Evolutionary conservation across 35 echinoderm and acorn worm species (phyloP).

Genomic region (Hemicentrotus pulcherrimus): DNA sequence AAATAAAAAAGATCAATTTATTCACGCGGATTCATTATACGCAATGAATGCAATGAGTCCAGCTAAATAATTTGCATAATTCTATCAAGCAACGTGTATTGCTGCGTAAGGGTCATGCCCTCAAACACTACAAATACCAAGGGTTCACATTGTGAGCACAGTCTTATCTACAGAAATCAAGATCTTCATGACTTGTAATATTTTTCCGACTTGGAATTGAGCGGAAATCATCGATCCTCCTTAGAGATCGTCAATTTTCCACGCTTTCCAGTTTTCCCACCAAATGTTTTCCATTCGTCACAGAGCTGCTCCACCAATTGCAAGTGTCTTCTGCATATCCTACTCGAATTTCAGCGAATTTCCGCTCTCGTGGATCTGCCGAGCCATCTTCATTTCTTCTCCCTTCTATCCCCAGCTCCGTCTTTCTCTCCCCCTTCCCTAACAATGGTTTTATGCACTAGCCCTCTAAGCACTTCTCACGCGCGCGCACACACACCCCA

Average conservation of each 20-base stretch:
- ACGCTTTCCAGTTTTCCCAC: slow-evolving; percentile 25
- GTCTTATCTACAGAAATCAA: background rate
- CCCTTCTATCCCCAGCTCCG: background rate
- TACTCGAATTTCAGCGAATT: slow-evolving; percentile 48
- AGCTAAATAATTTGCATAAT: background rate
- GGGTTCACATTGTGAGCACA: background rate
- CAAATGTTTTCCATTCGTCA: slow-evolving; percentile 41
- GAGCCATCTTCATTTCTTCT: slow-evolving; percentile 30
- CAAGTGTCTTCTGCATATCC: slow-evolving; percentile 40
- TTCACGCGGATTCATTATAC: no score
- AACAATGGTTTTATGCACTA: background rate
- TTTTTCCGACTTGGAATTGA: background rate
- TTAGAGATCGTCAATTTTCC: slow-evolving; percentile 25
- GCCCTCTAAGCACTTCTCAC: background rate
- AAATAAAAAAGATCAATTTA: no score
- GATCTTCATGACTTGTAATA: slow-evolving; percentile 27
- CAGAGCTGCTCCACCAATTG: slow-evolving; percentile 17
- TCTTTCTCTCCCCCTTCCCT: background rate
- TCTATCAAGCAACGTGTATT: background rate
- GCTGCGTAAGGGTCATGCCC: background rate
- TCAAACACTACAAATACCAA: background rate
- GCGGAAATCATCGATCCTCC: slow-evolving; percentile 21
- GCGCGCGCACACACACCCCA: background rate
- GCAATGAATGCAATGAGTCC: background rate
- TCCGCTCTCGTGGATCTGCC: slow-evolving; percentile 34